These are phyloP conservation scores for Vicugna pacos DNA, from an alignment of 2,113 vertebrate species.

Conservation along the genomic window DNA sequence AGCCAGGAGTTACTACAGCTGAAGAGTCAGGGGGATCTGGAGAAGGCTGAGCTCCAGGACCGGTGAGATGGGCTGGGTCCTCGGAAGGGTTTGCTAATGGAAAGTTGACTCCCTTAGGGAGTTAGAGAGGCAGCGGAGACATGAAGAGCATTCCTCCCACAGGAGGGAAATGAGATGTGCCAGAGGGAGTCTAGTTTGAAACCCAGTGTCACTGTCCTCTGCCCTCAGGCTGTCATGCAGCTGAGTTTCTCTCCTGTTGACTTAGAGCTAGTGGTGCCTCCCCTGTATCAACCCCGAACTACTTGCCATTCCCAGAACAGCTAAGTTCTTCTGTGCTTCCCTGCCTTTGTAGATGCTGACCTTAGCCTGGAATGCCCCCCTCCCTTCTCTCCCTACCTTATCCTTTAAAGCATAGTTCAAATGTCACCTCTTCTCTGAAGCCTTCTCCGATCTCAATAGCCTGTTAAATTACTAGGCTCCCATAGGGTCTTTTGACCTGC, in stretches of 20 bases:
- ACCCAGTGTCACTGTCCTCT: not conserved
- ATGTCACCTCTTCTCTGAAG: not conserved
- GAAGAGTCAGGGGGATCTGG: constrained; percentile 76
- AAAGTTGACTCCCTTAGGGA: not conserved
- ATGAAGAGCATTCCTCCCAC: not conserved
- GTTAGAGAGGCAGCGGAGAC: not conserved
- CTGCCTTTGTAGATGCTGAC: not conserved
- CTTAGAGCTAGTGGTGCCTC: not conserved
- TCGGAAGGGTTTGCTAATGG: not conserved
- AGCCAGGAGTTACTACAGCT: constrained; percentile 75
- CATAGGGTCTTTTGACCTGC: not conserved
- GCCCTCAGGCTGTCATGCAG: not conserved
- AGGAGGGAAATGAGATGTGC: not conserved
- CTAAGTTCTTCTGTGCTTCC: not conserved
- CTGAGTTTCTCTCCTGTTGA: not conserved
- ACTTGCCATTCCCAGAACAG: not conserved
- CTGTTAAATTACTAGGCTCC: not conserved
- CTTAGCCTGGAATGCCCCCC: not conserved
- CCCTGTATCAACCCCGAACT: not conserved
- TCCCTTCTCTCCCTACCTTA: not conserved
- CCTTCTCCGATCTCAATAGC: not conserved
- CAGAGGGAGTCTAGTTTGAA: not conserved
- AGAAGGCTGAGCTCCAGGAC: constrained; percentile 81
- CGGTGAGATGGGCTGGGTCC: constrained; percentile 81
- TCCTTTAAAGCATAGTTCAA: constrained; percentile 4